These are phyloP conservation scores for Stomatorhinus ivindoensis DNA, from an alignment of 2,113 vertebrate species.

Conservation along the genomic window DNA sequence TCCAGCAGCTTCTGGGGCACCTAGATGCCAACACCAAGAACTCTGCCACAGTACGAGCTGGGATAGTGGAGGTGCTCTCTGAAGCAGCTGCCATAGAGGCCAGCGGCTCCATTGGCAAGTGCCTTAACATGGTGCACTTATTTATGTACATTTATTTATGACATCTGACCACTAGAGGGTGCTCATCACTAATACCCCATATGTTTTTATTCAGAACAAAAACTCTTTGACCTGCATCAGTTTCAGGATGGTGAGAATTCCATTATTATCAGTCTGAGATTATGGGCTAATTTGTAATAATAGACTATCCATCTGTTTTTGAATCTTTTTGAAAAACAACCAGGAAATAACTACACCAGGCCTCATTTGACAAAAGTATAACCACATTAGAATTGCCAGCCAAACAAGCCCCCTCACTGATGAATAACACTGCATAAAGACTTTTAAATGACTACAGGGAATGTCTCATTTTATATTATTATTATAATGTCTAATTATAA, in stretches of 20 bases:
- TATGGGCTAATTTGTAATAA: neutral
- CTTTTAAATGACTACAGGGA: neutral
- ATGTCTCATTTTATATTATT: neutral
- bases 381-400: neutral
- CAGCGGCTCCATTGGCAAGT: conserved; percentile 75
- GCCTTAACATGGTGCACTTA: neutral
- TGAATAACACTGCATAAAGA: neutral
- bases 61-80: conserved; percentile 81
- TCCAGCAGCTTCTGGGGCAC: conserved; percentile 83
- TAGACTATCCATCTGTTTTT: neutral
- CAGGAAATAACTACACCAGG: neutral
- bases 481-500: neutral
- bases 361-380: neutral
- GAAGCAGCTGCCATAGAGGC: conserved; percentile 78
- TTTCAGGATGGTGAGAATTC: neutral
- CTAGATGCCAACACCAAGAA: conserved; percentile 80
- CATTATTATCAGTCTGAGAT: neutral
- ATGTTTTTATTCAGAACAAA: neutral
- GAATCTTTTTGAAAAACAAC: neutral
- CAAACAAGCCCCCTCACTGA: neutral
- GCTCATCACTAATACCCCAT: neutral
- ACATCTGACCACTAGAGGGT: neutral
- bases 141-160: neutral
- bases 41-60: conserved; percentile 67
- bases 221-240: neutral